phyloP scores from a whole-genome alignment of 37 sponge, comb jelly and placozoan genomes.

The Dysidea cf. avara region DNA sequence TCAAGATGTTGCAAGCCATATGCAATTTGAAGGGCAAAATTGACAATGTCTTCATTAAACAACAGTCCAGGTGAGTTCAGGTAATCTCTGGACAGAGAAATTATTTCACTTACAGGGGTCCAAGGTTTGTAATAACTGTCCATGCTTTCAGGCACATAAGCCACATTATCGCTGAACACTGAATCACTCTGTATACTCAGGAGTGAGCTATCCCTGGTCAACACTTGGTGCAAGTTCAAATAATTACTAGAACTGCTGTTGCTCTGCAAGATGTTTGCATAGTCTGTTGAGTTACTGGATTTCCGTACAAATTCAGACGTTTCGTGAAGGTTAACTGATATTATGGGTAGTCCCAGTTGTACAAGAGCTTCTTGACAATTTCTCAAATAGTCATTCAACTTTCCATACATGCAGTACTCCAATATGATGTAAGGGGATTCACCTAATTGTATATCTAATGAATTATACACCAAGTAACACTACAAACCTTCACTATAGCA shows the following conservation, averaged over 20 bases:
- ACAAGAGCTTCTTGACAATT: slow-evolving; percentile 31
- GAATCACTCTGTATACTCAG: background rate
- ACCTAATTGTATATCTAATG: slow-evolving; percentile 25
- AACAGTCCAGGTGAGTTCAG: slow-evolving; percentile 34
- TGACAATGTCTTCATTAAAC: slow-evolving; percentile 56
- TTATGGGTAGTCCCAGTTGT: too few species aligned
- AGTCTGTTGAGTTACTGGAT: too few species aligned
- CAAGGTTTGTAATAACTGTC: too few species aligned
- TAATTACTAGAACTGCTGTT: too few species aligned
- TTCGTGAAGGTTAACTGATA: too few species aligned
- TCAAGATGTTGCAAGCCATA: slow-evolving; percentile 60
- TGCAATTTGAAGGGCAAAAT: slow-evolving; percentile 81
- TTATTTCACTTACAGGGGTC: too few species aligned
- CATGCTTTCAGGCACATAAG: too few species aligned
- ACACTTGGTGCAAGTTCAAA: too few species aligned
- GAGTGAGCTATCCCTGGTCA: background rate
- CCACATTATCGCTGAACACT: background rate
- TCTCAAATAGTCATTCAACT: slow-evolving; percentile 40
- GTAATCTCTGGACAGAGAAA: too few species aligned
- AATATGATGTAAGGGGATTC: slow-evolving; percentile 45
- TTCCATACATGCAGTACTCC: slow-evolving; percentile 66
- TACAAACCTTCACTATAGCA: slow-evolving; percentile 43
- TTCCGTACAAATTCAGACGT: too few species aligned
- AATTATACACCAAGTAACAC: too few species aligned
- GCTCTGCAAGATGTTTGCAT: too few species aligned